These are phyloP conservation scores for Diaperis boleti DNA, from an alignment of 2,888 invertebrate species.

Conservation along the genomic window DNA sequence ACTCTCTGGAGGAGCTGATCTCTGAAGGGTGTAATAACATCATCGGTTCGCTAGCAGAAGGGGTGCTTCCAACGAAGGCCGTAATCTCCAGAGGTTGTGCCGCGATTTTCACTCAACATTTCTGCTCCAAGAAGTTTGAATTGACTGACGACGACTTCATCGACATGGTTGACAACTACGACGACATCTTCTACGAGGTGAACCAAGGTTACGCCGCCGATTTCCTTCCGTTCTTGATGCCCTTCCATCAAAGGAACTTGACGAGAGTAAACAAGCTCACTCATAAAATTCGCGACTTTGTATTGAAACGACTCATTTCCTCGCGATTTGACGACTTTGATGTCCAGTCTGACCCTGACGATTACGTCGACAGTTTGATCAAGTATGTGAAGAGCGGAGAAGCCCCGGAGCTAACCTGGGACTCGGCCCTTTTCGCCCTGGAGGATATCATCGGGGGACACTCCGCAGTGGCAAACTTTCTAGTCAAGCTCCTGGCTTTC, in stretches of 20 bases:
- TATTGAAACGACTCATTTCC: constrained; percentile 68
- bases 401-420: constrained; percentile 67
- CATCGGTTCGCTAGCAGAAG: constrained; percentile 49
- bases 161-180: constrained; percentile 70
- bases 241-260: constrained; percentile 69
- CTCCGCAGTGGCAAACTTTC: constrained; percentile 74
- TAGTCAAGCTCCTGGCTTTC: constrained; percentile 72
- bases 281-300: constrained; percentile 69
- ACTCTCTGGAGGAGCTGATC: constrained; percentile 69
- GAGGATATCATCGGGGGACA: constrained; percentile 71
- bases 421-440: constrained; percentile 68
- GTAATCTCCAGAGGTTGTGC: constrained; percentile 69
- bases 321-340: constrained; percentile 63
- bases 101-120: constrained; percentile 73
- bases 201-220: constrained; percentile 78
- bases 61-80: constrained; percentile 62
- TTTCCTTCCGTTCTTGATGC: constrained; percentile 73
- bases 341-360: constrained; percentile 61
- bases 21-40: constrained; percentile 22
- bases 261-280: constrained; percentile 68
- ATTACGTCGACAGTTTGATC: constrained; percentile 73
- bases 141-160: constrained; percentile 66
- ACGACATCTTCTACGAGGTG: constrained; percentile 76
- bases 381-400: constrained; percentile 67
- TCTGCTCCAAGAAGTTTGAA: constrained; percentile 70